These are phyloP conservation scores for Thera britannica DNA, from an alignment of 2,888 invertebrate species.

Conservation along the genomic window DNA sequence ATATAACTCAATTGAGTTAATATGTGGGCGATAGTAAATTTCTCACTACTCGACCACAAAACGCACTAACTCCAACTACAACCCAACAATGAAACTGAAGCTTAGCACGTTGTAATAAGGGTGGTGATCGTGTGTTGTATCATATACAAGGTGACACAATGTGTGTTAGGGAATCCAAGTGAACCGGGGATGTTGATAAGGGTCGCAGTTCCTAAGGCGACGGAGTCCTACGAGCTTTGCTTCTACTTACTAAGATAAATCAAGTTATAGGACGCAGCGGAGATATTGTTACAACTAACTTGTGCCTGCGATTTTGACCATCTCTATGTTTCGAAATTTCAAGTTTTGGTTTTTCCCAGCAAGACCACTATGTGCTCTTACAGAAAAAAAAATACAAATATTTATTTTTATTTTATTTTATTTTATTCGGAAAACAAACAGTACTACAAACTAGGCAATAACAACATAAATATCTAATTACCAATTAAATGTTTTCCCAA, in stretches of 20 bases:
- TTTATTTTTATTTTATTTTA: no score
- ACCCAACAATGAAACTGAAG: constrained; percentile 30
- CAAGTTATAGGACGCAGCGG: constrained; percentile 49
- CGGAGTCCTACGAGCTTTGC: constrained; percentile 69
- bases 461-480: no score
- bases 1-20: constrained; percentile 71
- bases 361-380: no score
- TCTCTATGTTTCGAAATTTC: no score
- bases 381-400: no score
- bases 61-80: constrained; percentile 29
- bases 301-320: no score
- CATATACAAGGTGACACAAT: constrained; percentile 59
- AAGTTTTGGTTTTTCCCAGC: no score
- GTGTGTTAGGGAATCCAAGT: constrained; percentile 70
- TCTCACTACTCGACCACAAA: constrained; percentile 46
- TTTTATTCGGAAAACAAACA: no score
- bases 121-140: constrained; percentile 41
- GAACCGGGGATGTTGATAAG: constrained; percentile 76
- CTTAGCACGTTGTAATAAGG: constrained; percentile 35
- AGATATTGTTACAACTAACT: neutral
- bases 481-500: no score
- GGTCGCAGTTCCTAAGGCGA: constrained; percentile 75
- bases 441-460: no score
- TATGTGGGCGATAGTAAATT: constrained; percentile 70
- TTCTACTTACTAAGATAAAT: constrained; percentile 56